phyloP scores from a whole-genome alignment of 2,888 invertebrate species.

The Aphodius granarius region DNA sequence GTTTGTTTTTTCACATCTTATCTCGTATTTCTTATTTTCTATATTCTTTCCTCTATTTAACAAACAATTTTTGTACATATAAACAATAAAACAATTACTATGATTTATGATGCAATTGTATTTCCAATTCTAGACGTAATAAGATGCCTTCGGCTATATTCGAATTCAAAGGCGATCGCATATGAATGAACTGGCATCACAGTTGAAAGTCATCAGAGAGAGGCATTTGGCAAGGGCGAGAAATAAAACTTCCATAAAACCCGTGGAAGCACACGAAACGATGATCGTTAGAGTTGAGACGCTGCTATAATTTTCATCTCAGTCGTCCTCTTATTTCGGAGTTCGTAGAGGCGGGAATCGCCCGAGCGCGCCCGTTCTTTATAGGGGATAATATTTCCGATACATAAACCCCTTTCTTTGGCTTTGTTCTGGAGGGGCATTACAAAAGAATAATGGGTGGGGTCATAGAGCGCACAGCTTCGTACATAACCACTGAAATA shows the following conservation, averaged over 20 bases:
- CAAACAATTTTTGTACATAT: too few relatives aligned
- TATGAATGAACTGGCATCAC: background rate
- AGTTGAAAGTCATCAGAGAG: background rate
- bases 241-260: slow-evolving; percentile 13
- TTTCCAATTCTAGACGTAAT: background rate
- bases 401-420: slow-evolving; percentile 53
- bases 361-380: slow-evolving; percentile 33
- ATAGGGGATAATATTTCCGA: slow-evolving; percentile 51
- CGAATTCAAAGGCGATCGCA: background rate
- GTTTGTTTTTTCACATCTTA: too few relatives aligned
- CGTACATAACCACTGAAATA: background rate
- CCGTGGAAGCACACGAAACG: background rate
- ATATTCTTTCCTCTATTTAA: too few relatives aligned
- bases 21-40: too few relatives aligned
- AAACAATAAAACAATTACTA: too few relatives aligned
- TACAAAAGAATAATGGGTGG: slow-evolving; percentile 3
- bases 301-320: slow-evolving; percentile 5
- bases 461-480: background rate
- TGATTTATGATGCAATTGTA: too few relatives aligned
- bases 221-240: slow-evolving; percentile 2
- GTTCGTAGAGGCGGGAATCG: slow-evolving; percentile 3
- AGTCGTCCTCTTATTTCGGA: background rate
- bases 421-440: slow-evolving; percentile 5
- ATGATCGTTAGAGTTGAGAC: background rate
- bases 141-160: background rate